Percentiles rank a stretch among this genome's conserved stretches.
Evolutionary conservation across 2,797 vertebrate genomes (phyloP).

Genomic region (Erpetoichthys calabaricus): DNA sequence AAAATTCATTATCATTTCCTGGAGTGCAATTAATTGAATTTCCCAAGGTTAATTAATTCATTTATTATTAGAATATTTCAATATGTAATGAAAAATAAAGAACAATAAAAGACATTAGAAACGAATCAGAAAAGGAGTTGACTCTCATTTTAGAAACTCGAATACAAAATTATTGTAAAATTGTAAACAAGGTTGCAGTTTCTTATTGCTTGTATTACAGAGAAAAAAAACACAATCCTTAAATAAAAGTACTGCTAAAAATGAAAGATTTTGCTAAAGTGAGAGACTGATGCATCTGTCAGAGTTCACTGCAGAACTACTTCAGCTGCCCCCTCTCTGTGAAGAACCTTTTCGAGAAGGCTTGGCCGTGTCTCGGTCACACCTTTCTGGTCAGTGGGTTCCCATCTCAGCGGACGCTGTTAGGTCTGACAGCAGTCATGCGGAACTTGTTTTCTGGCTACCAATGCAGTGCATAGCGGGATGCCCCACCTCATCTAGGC

Average conservation of each 20-base stretch:
- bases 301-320: constrained; percentile 41
- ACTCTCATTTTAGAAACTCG: constrained; percentile 16
- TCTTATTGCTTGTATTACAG: no score
- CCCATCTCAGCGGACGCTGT: constrained; percentile 53
- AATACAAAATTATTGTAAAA: constrained; percentile 15
- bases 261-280: constrained; percentile 27
- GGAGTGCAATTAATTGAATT: no score
- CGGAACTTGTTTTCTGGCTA: constrained; percentile 48
- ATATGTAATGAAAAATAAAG: no score
- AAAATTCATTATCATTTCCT: no score
- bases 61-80: no score
- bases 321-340: constrained; percentile 16
- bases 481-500: constrained; percentile 40
- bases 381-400: constrained; percentile 68
- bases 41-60: no score
- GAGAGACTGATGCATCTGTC: constrained; percentile 52
- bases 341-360: constrained; percentile 53
- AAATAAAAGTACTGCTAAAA: no score
- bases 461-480: constrained; percentile 40
- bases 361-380: constrained; percentile 54
- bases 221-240: no score
- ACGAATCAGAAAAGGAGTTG: no score
- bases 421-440: constrained; percentile 50
- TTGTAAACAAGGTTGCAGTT: not conserved
- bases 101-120: no score